Percentiles rank a stretch among this genome's conserved stretches.
phyloP scores from a whole-genome alignment of 2,797 vertebrate species.

The Synaphobranchus kaupii region DNA sequence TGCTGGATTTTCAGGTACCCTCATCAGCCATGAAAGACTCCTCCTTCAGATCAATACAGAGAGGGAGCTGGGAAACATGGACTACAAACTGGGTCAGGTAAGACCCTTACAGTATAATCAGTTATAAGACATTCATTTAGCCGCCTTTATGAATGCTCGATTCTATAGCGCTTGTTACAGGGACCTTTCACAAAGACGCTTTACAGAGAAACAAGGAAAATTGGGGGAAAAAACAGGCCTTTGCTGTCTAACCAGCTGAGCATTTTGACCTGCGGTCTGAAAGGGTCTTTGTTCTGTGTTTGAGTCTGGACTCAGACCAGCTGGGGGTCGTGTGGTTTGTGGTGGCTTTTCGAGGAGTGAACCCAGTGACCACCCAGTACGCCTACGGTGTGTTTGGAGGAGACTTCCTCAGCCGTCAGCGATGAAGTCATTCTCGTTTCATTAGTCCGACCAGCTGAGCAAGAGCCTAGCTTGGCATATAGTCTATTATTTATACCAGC shows the following conservation, averaged over 20 bases:
- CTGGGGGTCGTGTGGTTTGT: not conserved
- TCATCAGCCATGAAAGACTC: conserved; percentile 93
- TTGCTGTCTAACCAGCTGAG: conserved; percentile 89
- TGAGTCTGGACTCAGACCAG: not conserved
- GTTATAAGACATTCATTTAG: not conserved
- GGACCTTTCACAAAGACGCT: no score
- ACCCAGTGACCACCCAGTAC: not conserved
- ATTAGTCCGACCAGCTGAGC: not conserved
- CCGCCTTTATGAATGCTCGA: not conserved
- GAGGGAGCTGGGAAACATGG: conserved; percentile 93
- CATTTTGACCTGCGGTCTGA: conserved; percentile 73
- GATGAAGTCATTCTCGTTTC: not conserved
- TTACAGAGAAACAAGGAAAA: no score
- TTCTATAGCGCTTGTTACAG: not conserved
- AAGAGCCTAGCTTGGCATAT: not conserved
- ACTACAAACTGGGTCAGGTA: conserved; percentile 96
- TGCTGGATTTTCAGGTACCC: conserved; percentile 72
- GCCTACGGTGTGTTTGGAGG: not conserved
- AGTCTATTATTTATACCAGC: not conserved
- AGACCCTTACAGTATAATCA: not conserved
- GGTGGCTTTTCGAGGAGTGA: not conserved
- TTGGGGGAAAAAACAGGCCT: not conserved
- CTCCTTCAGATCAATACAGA: conserved; percentile 95
- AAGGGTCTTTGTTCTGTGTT: not conserved
- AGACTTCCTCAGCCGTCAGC: not conserved